phyloP scores from a whole-genome alignment of 2,113 vertebrate species.

The Podarcis muralis region DNA sequence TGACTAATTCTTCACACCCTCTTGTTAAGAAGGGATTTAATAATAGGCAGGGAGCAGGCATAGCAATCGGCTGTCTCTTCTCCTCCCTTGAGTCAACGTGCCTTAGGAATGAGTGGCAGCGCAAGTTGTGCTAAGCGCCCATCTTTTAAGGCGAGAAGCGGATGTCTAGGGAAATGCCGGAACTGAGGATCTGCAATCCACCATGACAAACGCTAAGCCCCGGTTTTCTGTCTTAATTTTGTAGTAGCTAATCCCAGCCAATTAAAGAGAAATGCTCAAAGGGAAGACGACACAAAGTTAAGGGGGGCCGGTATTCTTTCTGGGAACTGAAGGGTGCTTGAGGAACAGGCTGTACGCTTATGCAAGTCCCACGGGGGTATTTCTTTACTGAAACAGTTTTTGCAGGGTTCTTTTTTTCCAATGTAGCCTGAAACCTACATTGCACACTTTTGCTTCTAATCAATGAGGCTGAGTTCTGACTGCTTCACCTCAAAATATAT shows the following conservation, averaged over 20 bases:
- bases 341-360: no score
- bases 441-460: no score
- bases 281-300: no score
- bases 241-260: not conserved
- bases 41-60: not conserved
- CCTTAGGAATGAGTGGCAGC: not conserved
- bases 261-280: not conserved
- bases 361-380: no score
- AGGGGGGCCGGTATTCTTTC: not conserved
- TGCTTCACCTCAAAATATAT: no score
- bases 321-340: no score
- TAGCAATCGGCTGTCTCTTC: not conserved
- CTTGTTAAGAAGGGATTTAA: not conserved
- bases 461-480: no score
- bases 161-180: not conserved
- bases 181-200: not conserved
- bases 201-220: not conserved
- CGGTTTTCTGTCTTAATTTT: conserved; percentile 11
- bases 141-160: not conserved
- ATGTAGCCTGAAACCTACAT: no score
- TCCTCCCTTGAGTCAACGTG: not conserved
- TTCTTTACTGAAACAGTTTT: no score
- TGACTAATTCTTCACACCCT: not conserved
- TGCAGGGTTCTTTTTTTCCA: no score
- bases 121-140: not conserved